Evolutionary conservation across 2,888 invertebrate genomes (phyloP).

Genomic region (Drosophila mayaguana): DNA sequence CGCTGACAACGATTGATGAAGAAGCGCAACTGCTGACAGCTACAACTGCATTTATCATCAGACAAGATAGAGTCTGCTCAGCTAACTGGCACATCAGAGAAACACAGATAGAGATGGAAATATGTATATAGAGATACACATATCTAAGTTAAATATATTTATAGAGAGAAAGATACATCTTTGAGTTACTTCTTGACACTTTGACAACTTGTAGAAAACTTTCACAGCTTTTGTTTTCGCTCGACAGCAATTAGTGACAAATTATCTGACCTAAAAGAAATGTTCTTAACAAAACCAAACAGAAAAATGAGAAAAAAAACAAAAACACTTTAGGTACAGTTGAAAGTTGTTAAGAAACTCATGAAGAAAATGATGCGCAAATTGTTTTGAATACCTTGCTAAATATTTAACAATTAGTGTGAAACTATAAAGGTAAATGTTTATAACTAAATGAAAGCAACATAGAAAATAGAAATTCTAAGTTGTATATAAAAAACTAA

Average conservation of each 20-base stretch:
- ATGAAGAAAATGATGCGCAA: neutral
- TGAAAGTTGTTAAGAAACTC: neutral
- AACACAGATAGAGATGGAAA: slow-evolving; percentile 2
- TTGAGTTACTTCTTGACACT: neutral
- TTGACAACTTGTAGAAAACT: slow-evolving; percentile 41
- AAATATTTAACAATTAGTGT: neutral
- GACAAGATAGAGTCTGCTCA: slow-evolving; percentile 24
- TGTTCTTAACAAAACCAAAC: slow-evolving; percentile 43
- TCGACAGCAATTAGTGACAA: slow-evolving; percentile 55
- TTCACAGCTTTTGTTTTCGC: slow-evolving; percentile 51
- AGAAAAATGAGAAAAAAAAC: too few relatives aligned
- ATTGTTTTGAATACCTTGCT: neutral
- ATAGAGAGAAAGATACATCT: neutral
- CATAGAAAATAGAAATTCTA: neutral
- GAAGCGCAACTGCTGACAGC: slow-evolving; percentile 55
- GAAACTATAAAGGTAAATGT: neutral
- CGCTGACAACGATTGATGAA: slow-evolving; percentile 54
- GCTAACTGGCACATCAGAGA: slow-evolving; percentile 55
- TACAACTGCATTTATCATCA: slow-evolving; percentile 62
- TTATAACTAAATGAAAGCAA: neutral
- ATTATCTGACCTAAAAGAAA: slow-evolving; percentile 18
- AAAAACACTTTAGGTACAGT: slow-evolving; percentile 1
- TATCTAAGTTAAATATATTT: neutral
- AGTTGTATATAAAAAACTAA: too few relatives aligned
- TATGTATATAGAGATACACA: neutral